Base-by-base conservation (phyloP, 2,888 invertebrate species). In the Ichneumon xanthorius region DNA sequence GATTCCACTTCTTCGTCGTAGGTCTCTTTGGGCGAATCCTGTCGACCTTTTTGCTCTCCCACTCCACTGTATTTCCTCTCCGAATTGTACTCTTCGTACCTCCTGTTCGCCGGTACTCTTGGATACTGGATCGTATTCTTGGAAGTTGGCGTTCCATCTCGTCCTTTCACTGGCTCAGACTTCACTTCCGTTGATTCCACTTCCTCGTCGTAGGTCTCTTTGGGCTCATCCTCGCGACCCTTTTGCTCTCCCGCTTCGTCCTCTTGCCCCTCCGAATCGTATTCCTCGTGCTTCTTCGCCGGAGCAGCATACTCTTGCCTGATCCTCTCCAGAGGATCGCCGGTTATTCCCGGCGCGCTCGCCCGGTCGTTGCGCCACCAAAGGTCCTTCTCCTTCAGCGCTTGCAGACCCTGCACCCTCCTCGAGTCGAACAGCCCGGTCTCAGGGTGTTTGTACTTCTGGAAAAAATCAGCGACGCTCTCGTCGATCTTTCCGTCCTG, bases 71-170 rank as follows among this genome's bases (percentile, higher is more conserved):
- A 81, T 7, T 89, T 45, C 11, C 14, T 45, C 45, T 45, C 87
- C 14, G 92, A 75, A n/a, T 90, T 89, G 45, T 93, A 93, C 68
- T 93, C 93, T 65, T 94, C 93, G 65, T 93, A 93, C 63, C 88
- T 92, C 22, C 82, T 89, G 19, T 87, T 87, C 4, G 83, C 86
- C 11, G 88, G 87, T 19, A 53, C 19, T 19, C 53, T 7, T 19
- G 19, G 53, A 19, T 53, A 19, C n/a, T 6, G 19, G 16, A 53
- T 53, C 3, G n/a, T 19, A 26, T 61, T 61, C 14, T 61, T 30
- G 6, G 33, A 30, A 7, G 5, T 61, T 45, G 45, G 3, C 45
- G 45, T 14, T 45, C 14, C 45, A 16, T 16, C 16, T 33, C 26
- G 58, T 22, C 26, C 33, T 6, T 33, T 33, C 61, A 5, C 61